Conservation (phyloP, 2,797 vertebrate species). For the Uromys caudimaculatus region DNA sequence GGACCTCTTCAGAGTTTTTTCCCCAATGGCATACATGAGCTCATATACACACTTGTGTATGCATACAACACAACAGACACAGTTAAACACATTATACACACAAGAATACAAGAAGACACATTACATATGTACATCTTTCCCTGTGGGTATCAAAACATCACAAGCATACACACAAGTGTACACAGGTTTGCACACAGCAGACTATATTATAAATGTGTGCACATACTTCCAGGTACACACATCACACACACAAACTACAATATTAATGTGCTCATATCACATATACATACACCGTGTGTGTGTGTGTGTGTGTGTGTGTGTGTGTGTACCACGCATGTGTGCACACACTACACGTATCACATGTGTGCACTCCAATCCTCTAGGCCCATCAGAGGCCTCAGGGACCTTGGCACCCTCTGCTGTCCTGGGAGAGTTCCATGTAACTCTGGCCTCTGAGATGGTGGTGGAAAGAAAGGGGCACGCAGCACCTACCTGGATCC, state of each 20-base stretch:
- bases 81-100: neutral
- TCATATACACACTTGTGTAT: neutral
- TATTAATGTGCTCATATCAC: neutral
- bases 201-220: neutral
- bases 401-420: neutral
- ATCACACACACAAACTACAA: neutral
- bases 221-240: neutral
- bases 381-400: neutral
- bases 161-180: neutral
- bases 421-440: no score
- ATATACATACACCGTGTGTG: no score
- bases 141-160: neutral
- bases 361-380: neutral
- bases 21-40: no score
- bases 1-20: neutral
- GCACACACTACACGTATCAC: no score
- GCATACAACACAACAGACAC: neutral
- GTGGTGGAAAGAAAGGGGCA: neutral
- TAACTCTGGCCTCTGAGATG: neutral
- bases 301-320: no score
- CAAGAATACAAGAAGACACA: neutral
- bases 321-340: no score
- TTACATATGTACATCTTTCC: neutral
- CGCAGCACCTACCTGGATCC: neutral
- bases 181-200: neutral